Evolutionary conservation across 64 coral and sea anemone species (phyloP).

Genomic region (Cladopsammia gracilis): DNA sequence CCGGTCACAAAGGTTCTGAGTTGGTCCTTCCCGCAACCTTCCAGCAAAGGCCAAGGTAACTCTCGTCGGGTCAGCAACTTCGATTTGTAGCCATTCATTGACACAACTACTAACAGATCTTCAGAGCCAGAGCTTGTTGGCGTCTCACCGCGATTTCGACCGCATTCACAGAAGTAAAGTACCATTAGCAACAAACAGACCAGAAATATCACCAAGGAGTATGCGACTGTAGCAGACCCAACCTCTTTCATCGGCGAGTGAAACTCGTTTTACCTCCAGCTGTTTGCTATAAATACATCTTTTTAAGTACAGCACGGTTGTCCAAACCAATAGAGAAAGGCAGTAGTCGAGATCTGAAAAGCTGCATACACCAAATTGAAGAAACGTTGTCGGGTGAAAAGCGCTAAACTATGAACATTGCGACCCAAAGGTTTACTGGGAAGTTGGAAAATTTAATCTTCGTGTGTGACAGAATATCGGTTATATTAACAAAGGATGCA

Average conservation of each 20-base stretch:
- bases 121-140: neutral
- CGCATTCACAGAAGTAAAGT: slow-evolving; percentile 30
- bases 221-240: neutral
- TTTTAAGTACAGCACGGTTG: neutral
- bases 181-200: slow-evolving; percentile 11
- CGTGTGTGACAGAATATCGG: too few species aligned
- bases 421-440: too few species aligned
- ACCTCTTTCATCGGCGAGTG: neutral
- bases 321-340: too few species aligned
- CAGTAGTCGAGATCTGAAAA: too few species aligned
- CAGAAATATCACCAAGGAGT: slow-evolving; percentile 15
- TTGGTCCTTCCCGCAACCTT: neutral
- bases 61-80: slow-evolving; percentile 11
- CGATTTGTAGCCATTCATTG: neutral
- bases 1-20: neutral
- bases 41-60: neutral
- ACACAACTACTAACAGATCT: neutral
- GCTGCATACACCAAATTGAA: too few species aligned
- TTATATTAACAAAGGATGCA: too few species aligned
- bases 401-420: too few species aligned
- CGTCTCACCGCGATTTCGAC: slow-evolving; percentile 4
- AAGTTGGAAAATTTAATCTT: too few species aligned
- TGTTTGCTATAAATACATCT: neutral
- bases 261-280: neutral
- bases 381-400: too few species aligned